Conservation (phyloP, 2,113 vertebrate species). For the Malurus elegans region DNA sequence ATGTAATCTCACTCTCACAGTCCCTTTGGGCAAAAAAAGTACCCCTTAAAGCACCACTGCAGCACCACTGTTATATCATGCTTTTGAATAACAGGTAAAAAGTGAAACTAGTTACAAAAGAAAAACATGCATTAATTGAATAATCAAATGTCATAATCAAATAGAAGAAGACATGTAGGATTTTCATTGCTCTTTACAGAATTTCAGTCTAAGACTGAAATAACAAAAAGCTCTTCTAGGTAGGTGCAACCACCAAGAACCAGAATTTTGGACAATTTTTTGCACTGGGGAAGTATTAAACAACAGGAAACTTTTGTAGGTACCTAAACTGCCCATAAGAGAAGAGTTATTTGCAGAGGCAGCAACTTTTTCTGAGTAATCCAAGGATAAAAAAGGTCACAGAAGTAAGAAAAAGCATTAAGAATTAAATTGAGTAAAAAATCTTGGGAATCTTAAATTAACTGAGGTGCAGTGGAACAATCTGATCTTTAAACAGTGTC, state of each 20-base stretch:
- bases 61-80: background rate
- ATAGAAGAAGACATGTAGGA: background rate
- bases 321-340: background rate
- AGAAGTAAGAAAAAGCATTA: background rate
- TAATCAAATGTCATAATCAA: background rate
- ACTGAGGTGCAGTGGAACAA: background rate
- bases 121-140: background rate
- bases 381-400: background rate
- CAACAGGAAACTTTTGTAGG: background rate
- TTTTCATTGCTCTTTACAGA: background rate
- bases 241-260: background rate
- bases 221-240: background rate
- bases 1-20: background rate
- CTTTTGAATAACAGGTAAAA: background rate
- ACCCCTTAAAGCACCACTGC: background rate
- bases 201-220: background rate
- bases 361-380: background rate
- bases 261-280: background rate
- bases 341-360: background rate
- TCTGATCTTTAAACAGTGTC: background rate
- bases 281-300: background rate
- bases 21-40: background rate
- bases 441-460: background rate
- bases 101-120: background rate
- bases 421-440: background rate